These are phyloP conservation scores for Trichogramma dendrolimi DNA, from an alignment of 2,888 invertebrate genomes.

Conservation along the genomic window DNA sequence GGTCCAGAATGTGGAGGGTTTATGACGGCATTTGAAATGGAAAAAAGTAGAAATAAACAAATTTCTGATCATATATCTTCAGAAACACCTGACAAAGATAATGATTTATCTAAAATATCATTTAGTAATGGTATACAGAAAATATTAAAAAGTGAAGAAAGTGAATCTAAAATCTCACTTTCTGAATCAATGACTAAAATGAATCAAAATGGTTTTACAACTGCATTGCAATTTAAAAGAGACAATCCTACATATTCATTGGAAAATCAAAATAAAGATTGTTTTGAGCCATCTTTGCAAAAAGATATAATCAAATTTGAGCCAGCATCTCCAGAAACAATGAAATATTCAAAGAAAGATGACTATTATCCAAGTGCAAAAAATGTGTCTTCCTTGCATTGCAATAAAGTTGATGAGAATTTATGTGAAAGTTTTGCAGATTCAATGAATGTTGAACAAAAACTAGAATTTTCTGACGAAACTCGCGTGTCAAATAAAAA, in stretches of 20 bases:
- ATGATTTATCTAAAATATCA: not conserved
- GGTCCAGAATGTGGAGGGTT: constrained; percentile 16
- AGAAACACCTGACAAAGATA: constrained; percentile 4
- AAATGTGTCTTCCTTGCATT: too few relatives aligned
- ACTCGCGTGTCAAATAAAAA: too few relatives aligned
- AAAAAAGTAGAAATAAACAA: constrained; percentile 9
- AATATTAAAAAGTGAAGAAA: not conserved
- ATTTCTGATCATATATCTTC: constrained; percentile 9
- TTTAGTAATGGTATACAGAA: not conserved
- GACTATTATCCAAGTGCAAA: too few relatives aligned
- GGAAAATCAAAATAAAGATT: not conserved
- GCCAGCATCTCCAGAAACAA: not conserved
- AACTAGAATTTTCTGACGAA: too few relatives aligned
- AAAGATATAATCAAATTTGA: not conserved
- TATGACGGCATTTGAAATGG: constrained; percentile 23
- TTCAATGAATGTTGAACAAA: too few relatives aligned
- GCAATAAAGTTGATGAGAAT: too few relatives aligned
- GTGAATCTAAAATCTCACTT: too few relatives aligned
- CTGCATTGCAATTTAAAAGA: not conserved
- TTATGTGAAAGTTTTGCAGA: too few relatives aligned
- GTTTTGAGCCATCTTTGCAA: not conserved
- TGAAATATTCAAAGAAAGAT: not conserved
- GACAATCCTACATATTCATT: not conserved
- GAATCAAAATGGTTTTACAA: not conserved
- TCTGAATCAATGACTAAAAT: too few relatives aligned